A percentile compares a stretch with the other conserved stretches of the same genome.
Evolutionary conservation across 2,888 invertebrate species (phyloP).

Genomic region (Tuberolachnus salignus): DNA sequence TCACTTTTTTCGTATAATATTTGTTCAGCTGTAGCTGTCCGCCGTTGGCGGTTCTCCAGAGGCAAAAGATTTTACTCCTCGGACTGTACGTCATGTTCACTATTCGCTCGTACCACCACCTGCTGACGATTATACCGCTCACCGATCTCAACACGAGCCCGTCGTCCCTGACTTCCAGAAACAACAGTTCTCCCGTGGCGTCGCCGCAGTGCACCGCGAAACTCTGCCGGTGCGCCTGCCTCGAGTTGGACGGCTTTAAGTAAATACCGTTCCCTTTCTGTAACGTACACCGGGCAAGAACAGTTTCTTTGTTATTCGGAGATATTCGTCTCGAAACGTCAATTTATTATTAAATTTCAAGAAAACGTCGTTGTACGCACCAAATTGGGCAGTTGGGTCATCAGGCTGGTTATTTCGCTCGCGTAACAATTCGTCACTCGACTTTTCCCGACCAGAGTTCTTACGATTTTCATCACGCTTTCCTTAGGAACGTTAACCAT

Average conservation of each 20-base stretch:
- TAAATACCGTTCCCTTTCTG: constrained; percentile 98
- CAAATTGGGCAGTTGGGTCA: constrained; percentile 92
- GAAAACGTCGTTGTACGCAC: constrained; percentile 68
- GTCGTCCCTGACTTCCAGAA: constrained; percentile 96
- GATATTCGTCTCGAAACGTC: too few species aligned
- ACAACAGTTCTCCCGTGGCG: constrained; percentile 84
- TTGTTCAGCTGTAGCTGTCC: constrained; percentile 95
- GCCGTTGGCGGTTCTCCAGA: constrained; percentile 91
- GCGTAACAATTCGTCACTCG: constrained; percentile 98
- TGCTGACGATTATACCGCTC: constrained; percentile 84
- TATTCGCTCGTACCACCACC: constrained; percentile 99
- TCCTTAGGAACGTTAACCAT: constrained; percentile 86
- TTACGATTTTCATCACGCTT: constrained; percentile 83
- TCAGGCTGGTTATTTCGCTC: constrained; percentile 93
- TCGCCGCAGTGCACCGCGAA: constrained; percentile 98
- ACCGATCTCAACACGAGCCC: constrained; percentile 79
- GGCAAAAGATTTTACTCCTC: constrained; percentile 93
- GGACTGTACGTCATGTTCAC: constrained; percentile 99
- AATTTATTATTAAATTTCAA: neutral
- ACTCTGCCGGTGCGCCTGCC: constrained; percentile 93
- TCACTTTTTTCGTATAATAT: constrained; percentile 97
- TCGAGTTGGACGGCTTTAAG: constrained; percentile 91
- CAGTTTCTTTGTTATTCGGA: too few species aligned
- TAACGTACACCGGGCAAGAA: neutral
- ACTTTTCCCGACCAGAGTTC: constrained; percentile 94